phyloP scores from a whole-genome alignment of 2,113 vertebrate genomes.

The Ia io region DNA sequence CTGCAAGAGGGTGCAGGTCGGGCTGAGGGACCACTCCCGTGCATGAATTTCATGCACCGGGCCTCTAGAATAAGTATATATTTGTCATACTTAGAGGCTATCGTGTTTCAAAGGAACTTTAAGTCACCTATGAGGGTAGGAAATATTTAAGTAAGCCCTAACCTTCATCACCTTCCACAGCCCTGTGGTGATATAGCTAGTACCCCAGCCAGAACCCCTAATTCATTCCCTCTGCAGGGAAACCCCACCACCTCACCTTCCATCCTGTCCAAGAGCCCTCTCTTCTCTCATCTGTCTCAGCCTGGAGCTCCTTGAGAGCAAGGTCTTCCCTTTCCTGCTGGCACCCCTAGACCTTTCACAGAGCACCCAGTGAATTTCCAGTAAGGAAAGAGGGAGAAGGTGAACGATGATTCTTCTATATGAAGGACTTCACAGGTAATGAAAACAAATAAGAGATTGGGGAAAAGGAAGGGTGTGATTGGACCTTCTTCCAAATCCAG shows the following conservation, averaged over 20 bases:
- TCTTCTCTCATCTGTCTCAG: not conserved
- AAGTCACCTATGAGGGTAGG: not conserved
- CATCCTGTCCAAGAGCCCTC: not conserved
- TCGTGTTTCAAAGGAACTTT: not conserved
- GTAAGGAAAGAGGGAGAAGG: not conserved
- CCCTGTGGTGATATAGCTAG: accelerated
- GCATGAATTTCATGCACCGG: too few relatives aligned
- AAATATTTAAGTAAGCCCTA: not conserved
- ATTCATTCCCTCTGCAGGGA: not conserved
- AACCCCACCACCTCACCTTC: too few relatives aligned
- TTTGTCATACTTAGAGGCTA: not conserved
- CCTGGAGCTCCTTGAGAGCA: not conserved
- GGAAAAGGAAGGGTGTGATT: not conserved
- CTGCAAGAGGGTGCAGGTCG: too few relatives aligned
- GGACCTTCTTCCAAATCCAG: not conserved
- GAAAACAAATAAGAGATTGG: not conserved
- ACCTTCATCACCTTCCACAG: not conserved
- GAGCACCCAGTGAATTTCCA: not conserved
- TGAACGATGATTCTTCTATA: not conserved
- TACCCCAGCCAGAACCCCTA: accelerated
- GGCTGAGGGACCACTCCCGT: too few relatives aligned
- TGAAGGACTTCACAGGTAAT: not conserved
- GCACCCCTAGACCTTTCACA: too few relatives aligned
- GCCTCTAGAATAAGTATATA: too few relatives aligned
- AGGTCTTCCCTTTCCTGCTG: not conserved